Base-by-base conservation (phyloP, 2,113 vertebrate genomes). In the Triplophysa rosa region DNA sequence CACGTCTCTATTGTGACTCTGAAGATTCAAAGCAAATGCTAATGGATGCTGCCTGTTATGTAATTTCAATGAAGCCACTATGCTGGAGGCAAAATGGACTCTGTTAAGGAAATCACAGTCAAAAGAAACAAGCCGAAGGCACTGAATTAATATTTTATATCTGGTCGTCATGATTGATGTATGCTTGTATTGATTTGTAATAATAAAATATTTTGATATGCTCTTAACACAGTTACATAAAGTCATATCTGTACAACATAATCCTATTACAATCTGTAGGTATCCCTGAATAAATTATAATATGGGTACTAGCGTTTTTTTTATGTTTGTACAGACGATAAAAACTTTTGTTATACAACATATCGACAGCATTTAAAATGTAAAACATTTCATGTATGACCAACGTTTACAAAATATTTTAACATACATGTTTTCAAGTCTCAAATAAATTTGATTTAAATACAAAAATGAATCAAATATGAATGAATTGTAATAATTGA, bases 11-110 rank as follows among this genome's bases (percentile, higher is more conserved):
- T 81, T 81, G 76, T 63, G 67, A 63, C 19, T 69, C 37, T 58
- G 49, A 68, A 78, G 77, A 67, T 69, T 49, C 58, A 81, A 71
- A 81, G 63, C 66, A 62, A 69, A 84, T 81, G 69, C 67, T 72
- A 81, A 70, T 70, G 76, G 79, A 79, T 73, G 52, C 72, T 66
- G 40, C 24, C 72, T 47, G 59, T 74, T 74, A 74, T 63, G 58
- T 74, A n/a, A 74, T 74, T 74, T 62, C 59, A 63, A 62, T 74
- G 40, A 62, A 74, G 26, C 58, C 58, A 72, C 54, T 59, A 33
- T 59, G 49, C 61, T 61, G 17, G 40, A 66, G 76, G n/a, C 72
- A 49, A 80, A 73, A 71, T 67, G 29, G 54, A 69, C 73, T 37
- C n/a, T 63, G 58, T 77, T 68, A 68, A 45, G 56, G 72, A 56